A percentile compares a stretch with the other conserved stretches of the same genome.
These are phyloP conservation scores for Anoplophora glabripennis DNA, from an alignment of 1,140 invertebrate genomes.

Conservation along the genomic window DNA sequence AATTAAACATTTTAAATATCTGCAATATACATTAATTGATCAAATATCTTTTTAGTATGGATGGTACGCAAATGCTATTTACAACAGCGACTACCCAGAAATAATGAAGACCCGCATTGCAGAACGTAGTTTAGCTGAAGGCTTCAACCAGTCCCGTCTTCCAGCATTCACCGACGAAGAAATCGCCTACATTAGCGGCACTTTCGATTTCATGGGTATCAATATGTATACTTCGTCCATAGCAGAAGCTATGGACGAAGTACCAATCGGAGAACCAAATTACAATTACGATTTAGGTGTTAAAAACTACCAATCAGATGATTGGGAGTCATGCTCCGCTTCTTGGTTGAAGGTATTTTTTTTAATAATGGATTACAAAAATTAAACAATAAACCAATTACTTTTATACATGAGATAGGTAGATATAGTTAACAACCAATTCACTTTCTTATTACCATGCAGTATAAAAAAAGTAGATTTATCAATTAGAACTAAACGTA, in stretches of 20 bases:
- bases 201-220: slow-evolving; percentile 36
- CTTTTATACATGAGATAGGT: too few relatives aligned
- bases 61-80: slow-evolving; percentile 51
- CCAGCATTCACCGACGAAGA: slow-evolving; percentile 52
- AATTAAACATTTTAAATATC: too few relatives aligned
- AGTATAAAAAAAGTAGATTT: too few relatives aligned
- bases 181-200: slow-evolving; percentile 46
- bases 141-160: slow-evolving; percentile 49
- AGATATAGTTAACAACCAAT: too few relatives aligned
- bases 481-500: too few relatives aligned
- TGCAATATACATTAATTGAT: too few relatives aligned
- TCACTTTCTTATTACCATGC: too few relatives aligned
- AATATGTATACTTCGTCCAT: slow-evolving; percentile 48
- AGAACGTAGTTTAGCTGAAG: slow-evolving; percentile 49
- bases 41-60: slow-evolving; percentile 14
- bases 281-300: slow-evolving; percentile 5
- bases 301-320: neutral
- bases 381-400: too few relatives aligned
- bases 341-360: too few relatives aligned
- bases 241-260: neutral
- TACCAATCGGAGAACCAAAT: neutral
- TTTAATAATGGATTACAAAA: too few relatives aligned
- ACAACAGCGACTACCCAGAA: slow-evolving; percentile 56
- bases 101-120: slow-evolving; percentile 51
- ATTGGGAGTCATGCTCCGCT: too few relatives aligned